phyloP scores from a whole-genome alignment of 2,888 invertebrate species.

The Volucella zonaria region DNA sequence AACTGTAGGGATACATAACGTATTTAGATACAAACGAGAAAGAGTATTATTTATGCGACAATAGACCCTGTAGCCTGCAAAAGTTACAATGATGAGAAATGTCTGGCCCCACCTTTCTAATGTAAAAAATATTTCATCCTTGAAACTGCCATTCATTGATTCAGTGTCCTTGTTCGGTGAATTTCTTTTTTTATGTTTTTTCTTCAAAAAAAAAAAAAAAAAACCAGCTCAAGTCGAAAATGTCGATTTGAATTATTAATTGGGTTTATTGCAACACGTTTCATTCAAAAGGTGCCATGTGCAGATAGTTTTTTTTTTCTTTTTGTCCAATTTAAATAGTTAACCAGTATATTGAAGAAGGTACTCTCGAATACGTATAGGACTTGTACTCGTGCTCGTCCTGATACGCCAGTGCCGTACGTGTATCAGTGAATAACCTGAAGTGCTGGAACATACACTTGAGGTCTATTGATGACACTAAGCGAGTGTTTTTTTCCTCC shows the following conservation, averaged over 20 bases:
- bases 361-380: background rate
- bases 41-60: background rate
- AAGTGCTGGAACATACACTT: slow-evolving; percentile 21
- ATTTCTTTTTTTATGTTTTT: background rate
- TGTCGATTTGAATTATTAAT: slow-evolving; percentile 52
- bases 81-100: background rate
- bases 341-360: slow-evolving; percentile 29
- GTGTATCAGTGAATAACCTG: background rate
- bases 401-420: too few species aligned
- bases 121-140: slow-evolving; percentile 26
- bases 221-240: background rate
- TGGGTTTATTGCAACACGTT: slow-evolving; percentile 49
- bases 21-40: too few species aligned
- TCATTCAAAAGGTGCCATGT: slow-evolving; percentile 41
- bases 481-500: background rate
- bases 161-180: slow-evolving; percentile 35
- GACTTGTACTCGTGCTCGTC: background rate
- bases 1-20: background rate
- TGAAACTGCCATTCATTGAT: slow-evolving; percentile 37
- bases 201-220: slow-evolving; percentile 5
- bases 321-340: background rate
- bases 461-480: slow-evolving; percentile 28
- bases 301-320: slow-evolving; percentile 28
- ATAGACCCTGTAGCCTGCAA: background rate
- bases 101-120: background rate